Percentiles rank a stretch among this genome's conserved stretches.
These are phyloP conservation scores for Harpagus bidentatus DNA, from an alignment of 2,113 vertebrate genomes.

Conservation along the genomic window DNA sequence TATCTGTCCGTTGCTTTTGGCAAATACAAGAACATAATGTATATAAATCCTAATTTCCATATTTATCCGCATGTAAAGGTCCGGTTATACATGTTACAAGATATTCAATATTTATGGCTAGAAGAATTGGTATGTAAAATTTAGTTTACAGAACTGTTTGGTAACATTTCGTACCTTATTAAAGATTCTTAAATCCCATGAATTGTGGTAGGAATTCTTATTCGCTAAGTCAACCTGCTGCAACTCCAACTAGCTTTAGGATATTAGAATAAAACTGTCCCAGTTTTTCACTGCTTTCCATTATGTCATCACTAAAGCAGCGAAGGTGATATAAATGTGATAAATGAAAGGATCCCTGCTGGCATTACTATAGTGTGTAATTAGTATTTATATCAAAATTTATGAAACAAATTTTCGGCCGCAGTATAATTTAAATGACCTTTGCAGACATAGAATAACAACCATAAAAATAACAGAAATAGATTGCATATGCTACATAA, in stretches of 20 bases:
- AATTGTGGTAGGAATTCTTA: conserved; percentile 88
- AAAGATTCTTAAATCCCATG: conserved; percentile 96
- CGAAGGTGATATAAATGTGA: conserved; percentile 76
- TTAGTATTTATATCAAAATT: conserved; percentile 85
- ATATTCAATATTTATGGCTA: conserved; percentile 99
- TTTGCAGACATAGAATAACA: conserved; percentile 79
- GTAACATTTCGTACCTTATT: conserved; percentile 99
- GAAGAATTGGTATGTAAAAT: conserved; percentile 99
- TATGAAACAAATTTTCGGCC: conserved; percentile 81
- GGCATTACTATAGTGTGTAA: conserved; percentile 76
- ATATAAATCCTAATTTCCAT: conserved; percentile 98
- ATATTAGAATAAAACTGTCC: conserved; percentile 63
- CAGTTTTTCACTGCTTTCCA: conserved; percentile 63
- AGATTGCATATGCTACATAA: conserved; percentile 73
- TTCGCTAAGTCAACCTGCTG: conserved; percentile 75
- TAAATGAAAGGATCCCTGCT: conserved; percentile 80
- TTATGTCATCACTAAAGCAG: conserved; percentile 73
- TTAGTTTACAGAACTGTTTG: conserved; percentile 99
- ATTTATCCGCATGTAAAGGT: conserved; percentile 99
- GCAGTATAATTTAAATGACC: conserved; percentile 82
- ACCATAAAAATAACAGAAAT: conserved; percentile 81
- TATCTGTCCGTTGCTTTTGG: conserved; percentile 96
- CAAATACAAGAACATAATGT: conserved; percentile 95
- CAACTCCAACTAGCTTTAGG: conserved; percentile 67
- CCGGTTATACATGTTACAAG: conserved; percentile 97